A percentile compares a stretch with the other conserved stretches of the same genome.
Evolutionary conservation across 2,113 vertebrate genomes (phyloP).

Genomic region (Pseudopipra pipra): DNA sequence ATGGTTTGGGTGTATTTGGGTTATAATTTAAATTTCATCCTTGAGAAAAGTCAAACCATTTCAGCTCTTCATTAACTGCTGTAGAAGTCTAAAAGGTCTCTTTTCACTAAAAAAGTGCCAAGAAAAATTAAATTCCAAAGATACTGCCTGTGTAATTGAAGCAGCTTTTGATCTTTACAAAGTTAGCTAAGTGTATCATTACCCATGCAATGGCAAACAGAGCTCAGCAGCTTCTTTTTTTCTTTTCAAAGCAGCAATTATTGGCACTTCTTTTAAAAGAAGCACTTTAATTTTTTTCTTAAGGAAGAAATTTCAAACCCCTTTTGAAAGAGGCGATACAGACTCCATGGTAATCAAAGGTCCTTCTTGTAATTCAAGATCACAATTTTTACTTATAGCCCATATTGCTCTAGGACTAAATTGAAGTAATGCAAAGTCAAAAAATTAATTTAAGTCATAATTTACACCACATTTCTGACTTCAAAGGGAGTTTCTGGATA

Average conservation of each 20-base stretch:
- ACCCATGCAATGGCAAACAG: background rate
- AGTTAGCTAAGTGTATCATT: conserved; percentile 18
- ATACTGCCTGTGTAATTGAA: conserved; percentile 12
- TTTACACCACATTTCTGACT: background rate
- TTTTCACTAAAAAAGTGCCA: background rate
- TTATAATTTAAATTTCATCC: background rate
- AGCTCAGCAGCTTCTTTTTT: background rate
- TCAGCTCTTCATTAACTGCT: background rate
- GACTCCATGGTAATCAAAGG: background rate
- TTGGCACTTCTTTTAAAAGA: conserved; percentile 39
- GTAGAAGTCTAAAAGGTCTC: background rate
- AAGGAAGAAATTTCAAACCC: conserved; percentile 32
- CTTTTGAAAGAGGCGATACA: background rate
- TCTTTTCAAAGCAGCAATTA: conserved; percentile 10
- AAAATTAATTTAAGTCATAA: background rate
- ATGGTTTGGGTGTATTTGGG: background rate
- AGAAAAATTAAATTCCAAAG: conserved; percentile 5
- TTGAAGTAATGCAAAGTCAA: background rate
- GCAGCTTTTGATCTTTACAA: conserved; percentile 31
- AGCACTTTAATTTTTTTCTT: background rate
- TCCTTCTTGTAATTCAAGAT: conserved; percentile 19
- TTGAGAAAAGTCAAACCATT: background rate
- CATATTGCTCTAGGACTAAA: background rate
- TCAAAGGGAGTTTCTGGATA: background rate
- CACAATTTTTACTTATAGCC: background rate